These are phyloP conservation scores for Trissolcus brochymenae DNA, from an alignment of 2,888 invertebrate species.

Conservation along the genomic window DNA sequence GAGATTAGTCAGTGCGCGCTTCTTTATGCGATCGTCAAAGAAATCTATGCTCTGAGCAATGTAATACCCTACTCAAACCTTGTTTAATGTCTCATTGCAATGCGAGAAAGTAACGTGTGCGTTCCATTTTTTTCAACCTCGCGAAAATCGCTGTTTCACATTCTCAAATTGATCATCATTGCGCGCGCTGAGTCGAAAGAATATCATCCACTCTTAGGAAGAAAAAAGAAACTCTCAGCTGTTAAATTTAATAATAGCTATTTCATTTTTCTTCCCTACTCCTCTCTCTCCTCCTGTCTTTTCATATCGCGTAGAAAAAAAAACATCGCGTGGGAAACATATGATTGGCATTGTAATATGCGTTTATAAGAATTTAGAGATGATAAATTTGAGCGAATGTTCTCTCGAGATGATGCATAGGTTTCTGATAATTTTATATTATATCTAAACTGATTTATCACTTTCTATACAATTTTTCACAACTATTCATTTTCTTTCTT, in stretches of 20 bases:
- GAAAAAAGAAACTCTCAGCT: constrained; percentile 11
- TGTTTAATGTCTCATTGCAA: constrained; percentile 29
- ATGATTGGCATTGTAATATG: constrained; percentile 7
- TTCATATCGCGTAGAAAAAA: too few species aligned
- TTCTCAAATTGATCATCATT: constrained; percentile 27
- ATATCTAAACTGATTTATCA: too few species aligned
- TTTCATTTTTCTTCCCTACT: constrained; percentile 16
- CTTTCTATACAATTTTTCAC: too few species aligned
- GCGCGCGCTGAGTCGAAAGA: too few species aligned
- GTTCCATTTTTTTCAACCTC: constrained; percentile 23
- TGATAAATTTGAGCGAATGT: not conserved
- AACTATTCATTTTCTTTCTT: too few species aligned
- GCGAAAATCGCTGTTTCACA: constrained; percentile 32
- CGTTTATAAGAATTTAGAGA: not conserved
- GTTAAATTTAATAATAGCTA: constrained; percentile 34
- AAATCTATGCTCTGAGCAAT: constrained; percentile 24
- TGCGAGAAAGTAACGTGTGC: constrained; percentile 35
- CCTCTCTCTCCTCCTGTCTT: not conserved
- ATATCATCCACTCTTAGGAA: constrained; percentile 4
- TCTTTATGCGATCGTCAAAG: constrained; percentile 35
- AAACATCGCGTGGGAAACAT: constrained; percentile 5
- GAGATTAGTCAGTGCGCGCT: constrained; percentile 25
- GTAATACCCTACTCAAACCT: constrained; percentile 10
- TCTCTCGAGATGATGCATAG: not conserved
- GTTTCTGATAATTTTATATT: too few species aligned